Evolutionary conservation across 2,797 vertebrate species (phyloP), one percentile per base, ranked within the genome.

Genomic region (Vireo griseus): DNA sequence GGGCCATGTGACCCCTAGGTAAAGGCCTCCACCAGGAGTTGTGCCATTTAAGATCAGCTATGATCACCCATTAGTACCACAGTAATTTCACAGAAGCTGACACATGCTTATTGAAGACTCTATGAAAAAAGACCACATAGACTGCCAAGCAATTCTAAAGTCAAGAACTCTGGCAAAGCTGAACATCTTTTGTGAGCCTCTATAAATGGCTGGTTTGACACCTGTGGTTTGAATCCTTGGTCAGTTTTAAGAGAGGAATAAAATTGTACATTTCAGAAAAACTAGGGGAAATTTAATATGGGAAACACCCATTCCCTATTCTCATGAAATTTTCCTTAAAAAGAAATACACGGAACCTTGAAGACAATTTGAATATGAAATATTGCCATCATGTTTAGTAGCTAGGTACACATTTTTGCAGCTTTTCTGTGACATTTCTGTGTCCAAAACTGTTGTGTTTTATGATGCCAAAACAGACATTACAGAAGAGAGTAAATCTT

Each of bases 1-100:
- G 48, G 29, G 22, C n/a, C 33, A 47, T 0, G 0, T 1, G 42
- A 16, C 2, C 3, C 7, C 40, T 42, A 58, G 13, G 8, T 22
- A 58, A 83, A 57, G 17, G 7, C 7, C 68, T n/a, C 8, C 28
- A 47, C 16, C 16, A 33, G 25, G 2, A 42, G 10, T 48, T 15
- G 2, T 52, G 62, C 24, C 28, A 54, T 47, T 28, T 69, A 35
- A 45, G 29, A 42, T 57, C 31, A 67, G 17, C n/a, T 51, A 3
- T 20, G 12, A 44, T 58, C 18, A 33, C 10, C 9, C n/a, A 22
- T 29, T 14, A 31, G 2, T 21, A 57, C 39, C 16, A 37, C 3
- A 66, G 44, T 5, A 47, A 88, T 83, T 37, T 72, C 6, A 26
- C 13, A 47, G 47, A 40, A 90, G 26, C 1, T 67, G 15, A 55